Conservation (phyloP, 2,888 invertebrate species). For the Sclerodermus sp. region DNA sequence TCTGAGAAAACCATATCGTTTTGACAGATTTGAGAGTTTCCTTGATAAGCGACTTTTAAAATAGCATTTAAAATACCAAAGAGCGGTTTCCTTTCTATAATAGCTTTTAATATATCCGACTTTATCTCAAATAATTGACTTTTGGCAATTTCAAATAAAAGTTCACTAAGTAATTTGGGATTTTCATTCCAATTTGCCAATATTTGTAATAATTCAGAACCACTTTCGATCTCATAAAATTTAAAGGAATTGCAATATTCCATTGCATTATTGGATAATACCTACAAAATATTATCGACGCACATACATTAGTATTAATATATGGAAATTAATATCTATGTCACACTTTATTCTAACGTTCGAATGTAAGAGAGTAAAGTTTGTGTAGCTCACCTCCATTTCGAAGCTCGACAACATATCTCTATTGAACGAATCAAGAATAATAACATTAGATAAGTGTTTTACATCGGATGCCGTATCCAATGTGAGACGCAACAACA, state of each 20-base stretch:
- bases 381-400: no score
- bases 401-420: slow-evolving; percentile 40
- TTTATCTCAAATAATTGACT: slow-evolving; percentile 47
- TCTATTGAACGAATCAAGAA: slow-evolving; percentile 60
- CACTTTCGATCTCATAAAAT: slow-evolving; percentile 66
- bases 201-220: slow-evolving; percentile 62
- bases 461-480: slow-evolving; percentile 68
- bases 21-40: slow-evolving; percentile 17
- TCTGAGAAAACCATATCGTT: slow-evolving; percentile 20
- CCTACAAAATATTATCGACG: slow-evolving; percentile 28
- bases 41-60: slow-evolving; percentile 30
- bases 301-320: no score
- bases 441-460: slow-evolving; percentile 60
- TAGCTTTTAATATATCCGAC: slow-evolving; percentile 52
- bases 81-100: slow-evolving; percentile 51
- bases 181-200: slow-evolving; percentile 49
- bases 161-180: slow-evolving; percentile 6
- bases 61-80: slow-evolving; percentile 54
- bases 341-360: no score
- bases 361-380: no score
- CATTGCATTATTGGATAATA: slow-evolving; percentile 56
- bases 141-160: slow-evolving; percentile 41
- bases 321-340: no score
- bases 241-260: slow-evolving; percentile 63
- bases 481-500: slow-evolving; percentile 61